Base-by-base conservation (phyloP, 2,113 vertebrate genomes). In the Gallinago undulata region DNA sequence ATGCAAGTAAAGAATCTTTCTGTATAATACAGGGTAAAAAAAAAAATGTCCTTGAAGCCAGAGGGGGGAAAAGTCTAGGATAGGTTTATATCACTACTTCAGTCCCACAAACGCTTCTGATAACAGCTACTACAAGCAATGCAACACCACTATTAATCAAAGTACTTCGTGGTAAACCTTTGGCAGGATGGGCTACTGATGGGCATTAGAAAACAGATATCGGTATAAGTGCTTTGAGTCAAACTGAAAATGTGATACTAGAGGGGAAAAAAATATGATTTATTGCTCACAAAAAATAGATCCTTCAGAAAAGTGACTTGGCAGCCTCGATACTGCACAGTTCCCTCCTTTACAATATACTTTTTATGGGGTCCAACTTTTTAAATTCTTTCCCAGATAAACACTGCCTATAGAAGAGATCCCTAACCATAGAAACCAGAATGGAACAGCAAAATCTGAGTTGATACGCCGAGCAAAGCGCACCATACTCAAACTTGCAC, bases 21-120 rank as follows among this genome's bases (percentile, higher is more conserved):
- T 37, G 9, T 77, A 67, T 27, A 67, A 74, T 3, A 7, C 6
- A 77, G 37, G 19, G 19, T 47, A 51, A 83, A 93, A 47, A 47
- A 93, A 93, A 90, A 50, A 80, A 77, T 2, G 28, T 87, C 30
- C 53, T 91, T 81, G 82, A 30, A 89, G 35, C 43, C 39, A 89
- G 47, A 91, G 30, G 43, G 80, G 6, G 25, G 56, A 50, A 33
- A 74, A 75, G 15, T 37, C 73, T 59, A n/a, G 39, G 16, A 35
- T 6, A 7, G 41, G 5, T 75, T 87, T 60, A 28, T 35, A 35
- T 53, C 53, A 59, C 39, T 72, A 22, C 30, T 66, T 90, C 1
- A 24, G 63, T 68, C 37, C 17, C 5, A 7, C 37, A 75, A 63
- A 45, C 22, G 47, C 7, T 74, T 72, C 12, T 27, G 31, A 6